A percentile compares a stretch with the other conserved stretches of the same genome.
phyloP scores from a whole-genome alignment of 2,888 invertebrate genomes.

The Incurvaria masculella region DNA sequence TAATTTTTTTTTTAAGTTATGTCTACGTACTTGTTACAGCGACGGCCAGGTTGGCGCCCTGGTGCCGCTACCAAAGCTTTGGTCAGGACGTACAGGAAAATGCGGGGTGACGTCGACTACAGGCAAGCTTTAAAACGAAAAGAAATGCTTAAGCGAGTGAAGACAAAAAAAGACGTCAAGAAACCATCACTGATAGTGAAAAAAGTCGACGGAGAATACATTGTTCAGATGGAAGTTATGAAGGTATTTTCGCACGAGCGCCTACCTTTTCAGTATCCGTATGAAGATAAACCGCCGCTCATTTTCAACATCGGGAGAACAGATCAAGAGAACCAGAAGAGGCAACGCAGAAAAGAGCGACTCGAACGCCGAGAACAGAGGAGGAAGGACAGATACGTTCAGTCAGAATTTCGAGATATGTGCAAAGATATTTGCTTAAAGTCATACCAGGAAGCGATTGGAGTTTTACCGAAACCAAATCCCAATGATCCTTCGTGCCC shows the following conservation, averaged over 20 bases:
- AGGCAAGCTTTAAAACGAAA: slow-evolving; percentile 10
- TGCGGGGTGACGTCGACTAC: slow-evolving; percentile 29
- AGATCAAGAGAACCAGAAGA: slow-evolving; percentile 27
- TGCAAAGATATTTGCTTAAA: slow-evolving; percentile 29
- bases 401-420: slow-evolving; percentile 35
- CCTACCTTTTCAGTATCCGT: slow-evolving; percentile 39
- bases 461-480: slow-evolving; percentile 29
- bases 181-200: slow-evolving; percentile 35
- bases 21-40: neutral
- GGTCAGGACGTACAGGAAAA: slow-evolving; percentile 22
- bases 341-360: slow-evolving; percentile 22
- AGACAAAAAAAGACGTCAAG: slow-evolving; percentile 25
- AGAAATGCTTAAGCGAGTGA: slow-evolving; percentile 21
- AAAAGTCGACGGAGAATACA: slow-evolving; percentile 35
- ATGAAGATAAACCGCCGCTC: slow-evolving; percentile 26
- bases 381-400: slow-evolving; percentile 27
- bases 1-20: too few relatives aligned
- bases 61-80: slow-evolving; percentile 37
- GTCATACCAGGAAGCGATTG: slow-evolving; percentile 30
- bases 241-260: slow-evolving; percentile 46
- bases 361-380: slow-evolving; percentile 25
- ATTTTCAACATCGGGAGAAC: slow-evolving; percentile 32
- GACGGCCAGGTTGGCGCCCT: slow-evolving; percentile 33
- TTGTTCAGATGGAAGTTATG: slow-evolving; percentile 36
- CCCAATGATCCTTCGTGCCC: slow-evolving; percentile 40